Percentiles rank a stretch among this genome's conserved stretches.
phyloP scores from a whole-genome alignment of 2,113 vertebrate genomes.

The Henicopernis longicauda region DNA sequence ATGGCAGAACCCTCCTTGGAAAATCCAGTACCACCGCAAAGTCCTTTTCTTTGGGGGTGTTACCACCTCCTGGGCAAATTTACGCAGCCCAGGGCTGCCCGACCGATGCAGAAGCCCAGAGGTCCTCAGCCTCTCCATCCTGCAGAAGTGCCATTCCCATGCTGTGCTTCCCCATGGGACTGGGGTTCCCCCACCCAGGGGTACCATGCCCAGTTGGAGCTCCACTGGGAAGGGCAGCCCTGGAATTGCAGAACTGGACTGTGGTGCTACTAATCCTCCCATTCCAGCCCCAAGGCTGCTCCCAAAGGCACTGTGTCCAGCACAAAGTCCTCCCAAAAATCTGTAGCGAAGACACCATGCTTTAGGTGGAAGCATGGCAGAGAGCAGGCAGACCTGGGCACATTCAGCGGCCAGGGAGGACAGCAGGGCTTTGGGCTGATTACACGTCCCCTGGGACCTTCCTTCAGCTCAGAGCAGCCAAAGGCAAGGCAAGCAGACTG shows the following conservation, averaged over 20 bases:
- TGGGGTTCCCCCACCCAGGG: not conserved
- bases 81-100: not conserved
- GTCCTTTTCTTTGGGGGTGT: not conserved
- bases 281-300: not conserved
- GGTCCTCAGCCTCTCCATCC: not conserved
- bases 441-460: no score
- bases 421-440: not conserved
- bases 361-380: not conserved
- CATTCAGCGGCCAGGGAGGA: not conserved
- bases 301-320: not conserved
- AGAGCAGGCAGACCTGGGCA: not conserved
- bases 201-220: fast-evolving
- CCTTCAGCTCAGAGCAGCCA: not conserved
- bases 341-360: not conserved
- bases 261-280: not conserved
- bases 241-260: not conserved
- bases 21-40: not conserved
- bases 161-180: not conserved
- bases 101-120: not conserved
- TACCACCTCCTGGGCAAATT: not conserved
- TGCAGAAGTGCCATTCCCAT: not conserved
- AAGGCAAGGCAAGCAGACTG: not conserved
- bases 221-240: not conserved
- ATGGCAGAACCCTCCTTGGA: not conserved
- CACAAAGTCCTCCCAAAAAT: not conserved